Evolutionary conservation across 2,113 vertebrate species (phyloP), one percentile per base, ranked within the genome.

Genomic region (Oophaga pumilio): DNA sequence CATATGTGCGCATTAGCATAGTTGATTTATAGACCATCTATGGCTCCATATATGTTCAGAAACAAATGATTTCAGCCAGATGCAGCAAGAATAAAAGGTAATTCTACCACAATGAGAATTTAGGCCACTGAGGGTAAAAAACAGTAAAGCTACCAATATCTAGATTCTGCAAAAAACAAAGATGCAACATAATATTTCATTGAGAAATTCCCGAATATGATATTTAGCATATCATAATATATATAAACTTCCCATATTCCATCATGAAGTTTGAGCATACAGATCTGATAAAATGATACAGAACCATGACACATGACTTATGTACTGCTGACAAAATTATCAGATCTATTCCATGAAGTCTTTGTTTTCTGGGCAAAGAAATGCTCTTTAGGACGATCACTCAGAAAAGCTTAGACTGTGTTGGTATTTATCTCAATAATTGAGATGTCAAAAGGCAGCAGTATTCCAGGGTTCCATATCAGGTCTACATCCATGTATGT

Each of bases 371-470:
- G 71, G 71, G 22, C 22, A 18, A 22, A 33, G 2, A n/a, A 33
- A 22, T 50, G 33, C 71, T 50, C 43, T 50, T 74, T 50, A 74
- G 71, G 43, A 22, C 9, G 43, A 74, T 74, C 14, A 33, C 15
- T 73, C 71, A 74, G 71, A 50, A 74, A 74, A 50, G 71, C 71
- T 74, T 74, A 49, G 17, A 74, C 22, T 12, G 0, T 74, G 22
- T 74, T 74, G 33, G 71, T 50, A 74, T 74, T 74, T 74, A 74
- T 74, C 71, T 50, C 71, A 74, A 50, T 74, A 74, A 74, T 74
- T 74, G 71, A 74, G 33, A 74, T 74, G 71, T 74, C 71, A 74
- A 74, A 50, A 74, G 33, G 71, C 71, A 22, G 69, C 14, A 33
- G 9, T 20, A 18, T 24, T 20, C 15, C 33, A 15, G 71, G 12